Conservation (phyloP, 1,140 invertebrate species). For the Heliconius nattereri region DNA sequence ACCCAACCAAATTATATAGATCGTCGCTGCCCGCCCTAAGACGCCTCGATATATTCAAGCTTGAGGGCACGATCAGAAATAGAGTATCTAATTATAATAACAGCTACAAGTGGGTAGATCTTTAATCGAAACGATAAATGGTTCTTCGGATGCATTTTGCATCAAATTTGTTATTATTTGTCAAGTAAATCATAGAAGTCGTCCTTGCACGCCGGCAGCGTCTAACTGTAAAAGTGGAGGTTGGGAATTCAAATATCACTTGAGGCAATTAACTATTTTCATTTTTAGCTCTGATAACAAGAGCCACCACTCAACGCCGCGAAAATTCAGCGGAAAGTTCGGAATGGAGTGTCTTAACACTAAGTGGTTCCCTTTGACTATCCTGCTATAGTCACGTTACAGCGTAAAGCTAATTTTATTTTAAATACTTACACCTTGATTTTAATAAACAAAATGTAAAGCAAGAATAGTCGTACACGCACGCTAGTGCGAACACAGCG, state of each 20-base stretch:
- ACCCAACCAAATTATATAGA: not conserved
- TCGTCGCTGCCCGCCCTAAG: constrained; percentile 12
- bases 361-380: not conserved
- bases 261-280: not conserved
- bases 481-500: not conserved
- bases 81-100: constrained; percentile 14
- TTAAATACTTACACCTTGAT: too few species aligned
- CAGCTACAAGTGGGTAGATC: constrained; percentile 7
- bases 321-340: too few species aligned
- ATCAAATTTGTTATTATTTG: constrained; percentile 1
- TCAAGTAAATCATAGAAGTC: not conserved
- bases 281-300: not conserved
- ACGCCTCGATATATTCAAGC: constrained; percentile 19
- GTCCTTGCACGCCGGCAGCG: not conserved
- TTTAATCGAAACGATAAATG: constrained; percentile 11
- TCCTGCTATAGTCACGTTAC: not conserved
- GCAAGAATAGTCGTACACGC: not conserved
- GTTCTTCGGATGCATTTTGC: not conserved
- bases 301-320: not conserved
- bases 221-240: not conserved
- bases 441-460: not conserved
- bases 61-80: constrained; percentile 8
- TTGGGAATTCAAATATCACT: not conserved
- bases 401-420: not conserved
- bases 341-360: not conserved